These are phyloP conservation scores for Muscidifurax raptorellus DNA, from an alignment of 1,140 invertebrate species.

Conservation along the genomic window DNA sequence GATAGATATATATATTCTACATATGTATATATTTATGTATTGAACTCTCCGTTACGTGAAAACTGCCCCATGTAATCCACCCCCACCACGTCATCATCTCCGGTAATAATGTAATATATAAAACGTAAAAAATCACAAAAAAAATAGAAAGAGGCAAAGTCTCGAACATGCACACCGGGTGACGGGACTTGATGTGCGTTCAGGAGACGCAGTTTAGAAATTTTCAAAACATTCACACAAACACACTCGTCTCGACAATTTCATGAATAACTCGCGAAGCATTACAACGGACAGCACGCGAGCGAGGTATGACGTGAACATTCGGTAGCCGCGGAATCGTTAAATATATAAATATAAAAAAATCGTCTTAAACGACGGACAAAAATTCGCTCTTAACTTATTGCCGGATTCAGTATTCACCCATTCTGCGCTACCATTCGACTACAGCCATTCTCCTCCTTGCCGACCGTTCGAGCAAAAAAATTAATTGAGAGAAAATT, in stretches of 20 bases:
- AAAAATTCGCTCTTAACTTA: slow-evolving; percentile 68
- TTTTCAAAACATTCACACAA: slow-evolving; percentile 55
- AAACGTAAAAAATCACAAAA: slow-evolving; percentile 38
- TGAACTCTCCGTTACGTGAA: slow-evolving; percentile 21
- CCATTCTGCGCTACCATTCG: slow-evolving; percentile 48
- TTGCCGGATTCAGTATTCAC: slow-evolving; percentile 74
- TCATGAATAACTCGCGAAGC: slow-evolving; percentile 58
- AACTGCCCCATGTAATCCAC: slow-evolving; percentile 38
- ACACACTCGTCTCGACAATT: slow-evolving; percentile 60
- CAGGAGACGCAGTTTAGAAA: slow-evolving; percentile 20
- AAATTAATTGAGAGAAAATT: slow-evolving; percentile 36
- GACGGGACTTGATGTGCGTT: slow-evolving; percentile 1
- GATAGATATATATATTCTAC: neutral
- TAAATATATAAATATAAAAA: slow-evolving; percentile 48
- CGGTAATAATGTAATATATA: slow-evolving; percentile 38
- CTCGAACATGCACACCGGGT: slow-evolving; percentile 31
- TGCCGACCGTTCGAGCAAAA: slow-evolving; percentile 47
- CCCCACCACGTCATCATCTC: slow-evolving; percentile 18
- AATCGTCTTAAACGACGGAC: slow-evolving; percentile 10
- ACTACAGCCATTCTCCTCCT: slow-evolving; percentile 36
- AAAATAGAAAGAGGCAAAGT: slow-evolving; percentile 20
- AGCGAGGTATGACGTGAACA: slow-evolving; percentile 59
- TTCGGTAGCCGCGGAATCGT: slow-evolving; percentile 59
- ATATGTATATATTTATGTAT: slow-evolving; percentile 11
- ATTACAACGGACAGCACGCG: slow-evolving; percentile 47